Percentiles rank a stretch among this genome's conserved stretches.
Conservation (phyloP, 2,113 vertebrate genomes). For the Mastomys coucha region DNA sequence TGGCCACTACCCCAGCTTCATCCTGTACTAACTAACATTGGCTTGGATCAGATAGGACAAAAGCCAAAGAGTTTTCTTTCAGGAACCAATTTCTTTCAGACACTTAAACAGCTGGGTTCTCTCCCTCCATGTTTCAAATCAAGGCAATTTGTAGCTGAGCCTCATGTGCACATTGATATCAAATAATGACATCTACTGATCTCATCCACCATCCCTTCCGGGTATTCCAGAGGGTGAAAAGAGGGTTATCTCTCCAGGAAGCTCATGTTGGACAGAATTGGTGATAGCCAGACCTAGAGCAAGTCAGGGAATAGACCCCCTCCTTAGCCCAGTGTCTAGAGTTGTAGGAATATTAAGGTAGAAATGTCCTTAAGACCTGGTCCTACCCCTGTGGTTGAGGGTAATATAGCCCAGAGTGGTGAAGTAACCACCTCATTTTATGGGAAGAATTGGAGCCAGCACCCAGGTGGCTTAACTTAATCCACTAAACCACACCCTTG, state of each 20-base stretch:
- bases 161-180: constrained; percentile 17
- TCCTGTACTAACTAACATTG: constrained; percentile 68
- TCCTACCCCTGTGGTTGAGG: not conserved
- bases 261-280: not conserved
- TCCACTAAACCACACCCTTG: not conserved
- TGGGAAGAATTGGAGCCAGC: not conserved
- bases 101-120: constrained; percentile 73
- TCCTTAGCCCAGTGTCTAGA: not conserved
- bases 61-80: constrained; percentile 62
- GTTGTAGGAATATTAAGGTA: not conserved
- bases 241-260: constrained; percentile 15
- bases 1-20: constrained; percentile 52
- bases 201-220: constrained; percentile 13
- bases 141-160: constrained; percentile 59
- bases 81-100: constrained; percentile 75
- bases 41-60: constrained; percentile 60
- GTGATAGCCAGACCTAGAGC: not conserved
- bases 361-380: not conserved
- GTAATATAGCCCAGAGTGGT: not conserved
- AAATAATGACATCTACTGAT: constrained; percentile 5
- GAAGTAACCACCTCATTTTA: not conserved
- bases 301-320: not conserved
- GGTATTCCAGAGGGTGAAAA: constrained; percentile 25
- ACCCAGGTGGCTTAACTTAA: not conserved
- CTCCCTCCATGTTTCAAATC: constrained; percentile 47